These are phyloP conservation scores for Phymastichus coffea DNA, from an alignment of 1,140 invertebrate genomes.

Conservation along the genomic window DNA sequence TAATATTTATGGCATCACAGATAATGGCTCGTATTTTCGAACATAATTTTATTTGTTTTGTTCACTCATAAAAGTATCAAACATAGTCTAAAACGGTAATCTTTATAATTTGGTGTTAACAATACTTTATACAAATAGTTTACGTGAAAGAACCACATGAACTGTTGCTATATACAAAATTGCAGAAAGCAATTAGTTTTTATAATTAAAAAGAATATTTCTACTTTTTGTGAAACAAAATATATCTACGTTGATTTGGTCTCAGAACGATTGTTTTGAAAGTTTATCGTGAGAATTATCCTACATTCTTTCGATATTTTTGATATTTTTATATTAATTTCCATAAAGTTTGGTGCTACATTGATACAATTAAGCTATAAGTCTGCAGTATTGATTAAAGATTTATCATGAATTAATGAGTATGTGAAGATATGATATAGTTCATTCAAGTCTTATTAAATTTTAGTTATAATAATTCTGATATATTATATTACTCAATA, in stretches of 20 bases:
- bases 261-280: conserved; percentile 11
- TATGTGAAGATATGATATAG: conserved; percentile 14
- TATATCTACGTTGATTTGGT: not conserved
- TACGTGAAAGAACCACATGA: not conserved
- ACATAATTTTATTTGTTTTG: conserved; percentile 4
- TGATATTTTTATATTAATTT: not conserved
- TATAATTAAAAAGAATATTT: too few species aligned
- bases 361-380: too few species aligned
- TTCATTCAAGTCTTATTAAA: conserved; percentile 14
- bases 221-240: too few species aligned
- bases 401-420: conserved; percentile 8
- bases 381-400: too few species aligned
- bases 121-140: conserved; percentile 10
- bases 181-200: not conserved
- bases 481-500: conserved; percentile 21
- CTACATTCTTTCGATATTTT: not conserved
- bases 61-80: conserved; percentile 14
- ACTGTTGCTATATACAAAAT: conserved; percentile 7
- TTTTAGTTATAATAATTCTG: conserved; percentile 13
- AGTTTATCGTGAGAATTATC: not conserved
- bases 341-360: not conserved
- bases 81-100: conserved; percentile 12
- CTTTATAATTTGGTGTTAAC: conserved; percentile 21
- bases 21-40: not conserved
- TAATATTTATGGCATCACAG: conserved; percentile 12